Percentiles rank a stretch among this genome's conserved stretches.
Evolutionary conservation across 1,140 invertebrate genomes (phyloP).

Genomic region (Drosophila nasuta): DNA sequence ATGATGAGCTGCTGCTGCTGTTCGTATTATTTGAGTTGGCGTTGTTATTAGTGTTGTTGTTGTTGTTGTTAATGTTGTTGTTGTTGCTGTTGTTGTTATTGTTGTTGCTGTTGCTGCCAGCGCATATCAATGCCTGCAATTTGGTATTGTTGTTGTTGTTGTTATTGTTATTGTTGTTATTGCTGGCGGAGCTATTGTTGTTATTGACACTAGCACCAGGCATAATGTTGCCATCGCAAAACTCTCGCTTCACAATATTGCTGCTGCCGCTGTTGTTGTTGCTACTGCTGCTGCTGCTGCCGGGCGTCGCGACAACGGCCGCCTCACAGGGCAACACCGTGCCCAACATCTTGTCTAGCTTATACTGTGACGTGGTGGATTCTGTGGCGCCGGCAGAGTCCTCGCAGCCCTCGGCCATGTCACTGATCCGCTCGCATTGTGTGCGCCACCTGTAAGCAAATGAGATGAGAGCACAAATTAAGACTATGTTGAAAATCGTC

Average conservation of each 20-base stretch:
- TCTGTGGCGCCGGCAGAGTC: constrained; percentile 79
- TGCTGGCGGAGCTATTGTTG: constrained; percentile 52
- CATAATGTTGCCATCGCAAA: constrained; percentile 74
- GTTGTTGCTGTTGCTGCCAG: constrained; percentile 46
- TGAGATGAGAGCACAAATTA: neutral
- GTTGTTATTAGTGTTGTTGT: constrained; percentile 1
- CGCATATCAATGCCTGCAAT: constrained; percentile 55
- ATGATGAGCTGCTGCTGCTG: constrained; percentile 69
- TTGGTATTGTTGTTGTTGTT: constrained; percentile 71
- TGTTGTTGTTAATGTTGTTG: constrained; percentile 17
- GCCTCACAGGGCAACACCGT: constrained; percentile 84
- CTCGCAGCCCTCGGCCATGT: constrained; percentile 85
- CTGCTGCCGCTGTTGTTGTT: constrained; percentile 38
- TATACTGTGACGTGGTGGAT: constrained; percentile 72
- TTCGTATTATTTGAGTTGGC: constrained; percentile 34
- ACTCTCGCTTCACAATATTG: constrained; percentile 82
- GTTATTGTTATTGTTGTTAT: constrained; percentile 47
- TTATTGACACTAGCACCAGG: constrained; percentile 67
- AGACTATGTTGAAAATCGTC: too few relatives aligned
- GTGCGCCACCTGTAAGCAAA: constrained; percentile 47
- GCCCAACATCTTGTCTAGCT: constrained; percentile 80
- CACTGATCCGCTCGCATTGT: constrained; percentile 68
- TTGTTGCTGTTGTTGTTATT: constrained; percentile 29
- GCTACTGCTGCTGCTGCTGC: constrained; percentile 52
- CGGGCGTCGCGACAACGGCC: constrained; percentile 70